Conservation (phyloP, 35 echinoderm and acorn worm genomes). For the Stichopus chloronotus region DNA sequence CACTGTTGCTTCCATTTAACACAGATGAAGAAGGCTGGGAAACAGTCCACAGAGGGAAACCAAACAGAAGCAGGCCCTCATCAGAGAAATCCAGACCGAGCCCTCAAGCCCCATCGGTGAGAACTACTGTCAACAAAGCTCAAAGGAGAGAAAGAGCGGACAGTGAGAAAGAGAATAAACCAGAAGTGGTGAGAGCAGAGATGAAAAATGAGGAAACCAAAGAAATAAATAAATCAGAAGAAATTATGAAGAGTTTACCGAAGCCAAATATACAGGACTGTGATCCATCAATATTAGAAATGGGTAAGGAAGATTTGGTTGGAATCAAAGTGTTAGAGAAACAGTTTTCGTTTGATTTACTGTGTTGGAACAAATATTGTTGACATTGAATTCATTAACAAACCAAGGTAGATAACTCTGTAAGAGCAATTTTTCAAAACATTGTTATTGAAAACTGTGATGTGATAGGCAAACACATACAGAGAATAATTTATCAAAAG, state of each 20-base stretch:
- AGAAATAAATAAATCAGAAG: neutral
- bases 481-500: too few species aligned
- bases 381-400: too few species aligned
- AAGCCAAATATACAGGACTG: constrained; percentile 52
- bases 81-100: constrained; percentile 60
- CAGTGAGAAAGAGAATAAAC: constrained; percentile 96
- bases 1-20: neutral
- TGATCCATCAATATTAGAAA: constrained; percentile 75
- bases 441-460: neutral
- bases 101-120: neutral
- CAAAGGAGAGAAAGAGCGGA: constrained; percentile 70
- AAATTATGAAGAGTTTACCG: constrained; percentile 13
- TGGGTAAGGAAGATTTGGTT: neutral
- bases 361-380: too few species aligned
- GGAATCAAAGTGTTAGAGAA: too few species aligned
- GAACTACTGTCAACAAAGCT: neutral
- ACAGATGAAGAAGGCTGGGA: constrained; percentile 92
- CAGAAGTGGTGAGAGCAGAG: constrained; percentile 50
- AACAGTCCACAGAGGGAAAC: constrained; percentile 93
- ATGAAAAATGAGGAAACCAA: constrained; percentile 53
- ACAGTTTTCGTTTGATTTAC: too few species aligned
- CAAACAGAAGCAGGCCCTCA: constrained; percentile 71
- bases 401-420: neutral
- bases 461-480: neutral
- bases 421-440: neutral